Base-by-base conservation (phyloP, 2,797 vertebrate genomes). In the Lacerta viridis region DNA sequence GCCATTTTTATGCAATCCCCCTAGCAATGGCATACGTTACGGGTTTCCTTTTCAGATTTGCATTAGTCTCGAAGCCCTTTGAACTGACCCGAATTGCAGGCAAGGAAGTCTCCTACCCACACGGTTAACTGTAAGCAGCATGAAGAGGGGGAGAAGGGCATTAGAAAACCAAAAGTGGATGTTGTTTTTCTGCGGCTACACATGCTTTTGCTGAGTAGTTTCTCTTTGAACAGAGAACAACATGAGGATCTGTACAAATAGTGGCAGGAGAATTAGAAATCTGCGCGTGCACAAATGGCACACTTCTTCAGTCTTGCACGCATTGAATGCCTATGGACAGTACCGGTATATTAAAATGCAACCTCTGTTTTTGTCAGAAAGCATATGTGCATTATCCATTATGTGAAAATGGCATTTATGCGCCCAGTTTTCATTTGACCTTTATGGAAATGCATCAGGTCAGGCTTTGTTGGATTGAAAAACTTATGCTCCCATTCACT, bases 41-140 rank as follows among this genome's bases (percentile, higher is more conserved):
- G 0, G 86, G 85, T 92, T 94, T 95, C 92, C 88, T 94, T 90
- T 88, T 90, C 7, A 0, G 55, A 72, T 91, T 20, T 84, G 80
- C 68, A 68, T 81, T 92, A 88, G 55, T 85, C 85, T 92, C 89
- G 74, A 90, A 87, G 81, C 33, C 61, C 23, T 82, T 90, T 86
- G 69, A 84, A 81, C 85, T 85, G 71, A 27, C 75, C 74, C 33
- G 69, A 91, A 80, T 74, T 80, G 72, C 64, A 61, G 61, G 13
- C 75, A 90, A 64, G 71, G 83, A 74, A 83, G 61, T 41, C 69
- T 81, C 3, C 33, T 3, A 33, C 20, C 43, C 4, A 25, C 20
- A 27, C 11, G 29, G 41, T 66, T 46, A 18, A 2, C 8, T 90
- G 76, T 90, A 88, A 93, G 77, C 71, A 88, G 3, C 83, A 82